Evolutionary conservation across 2,797 vertebrate species (phyloP).

Genomic region (Amazona ochrocephala): DNA sequence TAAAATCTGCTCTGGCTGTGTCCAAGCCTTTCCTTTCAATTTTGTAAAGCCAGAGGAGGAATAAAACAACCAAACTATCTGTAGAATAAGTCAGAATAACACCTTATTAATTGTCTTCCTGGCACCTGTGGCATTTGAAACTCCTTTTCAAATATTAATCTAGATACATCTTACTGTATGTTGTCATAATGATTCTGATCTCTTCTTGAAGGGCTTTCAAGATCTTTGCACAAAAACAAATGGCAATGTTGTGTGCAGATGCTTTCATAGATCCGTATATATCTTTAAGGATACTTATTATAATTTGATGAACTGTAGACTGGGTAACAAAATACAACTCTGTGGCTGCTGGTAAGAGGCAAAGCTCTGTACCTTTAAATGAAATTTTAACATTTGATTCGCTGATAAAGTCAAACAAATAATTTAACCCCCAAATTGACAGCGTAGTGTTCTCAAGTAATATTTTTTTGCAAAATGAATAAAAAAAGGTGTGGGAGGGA

Average conservation of each 20-base stretch:
- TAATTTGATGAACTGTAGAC: constrained; percentile 43
- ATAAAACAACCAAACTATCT: not conserved
- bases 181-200: not conserved
- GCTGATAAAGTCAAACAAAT: constrained; percentile 15
- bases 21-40: not conserved
- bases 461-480: constrained; percentile 44
- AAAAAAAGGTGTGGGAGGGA: not conserved
- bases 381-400: constrained; percentile 40
- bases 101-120: not conserved
- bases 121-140: not conserved
- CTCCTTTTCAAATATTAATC: not conserved
- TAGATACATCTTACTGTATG: not conserved
- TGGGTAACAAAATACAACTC: constrained; percentile 45
- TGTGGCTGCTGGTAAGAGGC: constrained; percentile 23
- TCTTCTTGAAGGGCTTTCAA: not conserved
- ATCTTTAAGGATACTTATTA: constrained; percentile 2
- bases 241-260: not conserved
- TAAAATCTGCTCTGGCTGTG: not conserved
- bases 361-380: constrained; percentile 25
- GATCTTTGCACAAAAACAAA: not conserved
- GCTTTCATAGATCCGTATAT: not conserved
- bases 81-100: not conserved
- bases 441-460: constrained; percentile 35
- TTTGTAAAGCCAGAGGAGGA: not conserved
- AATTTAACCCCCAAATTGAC: not conserved